Evolutionary conservation across 2,113 vertebrate genomes (phyloP), one percentile per base, ranked within the genome.

Genomic region (Chloebia gouldiae): DNA sequence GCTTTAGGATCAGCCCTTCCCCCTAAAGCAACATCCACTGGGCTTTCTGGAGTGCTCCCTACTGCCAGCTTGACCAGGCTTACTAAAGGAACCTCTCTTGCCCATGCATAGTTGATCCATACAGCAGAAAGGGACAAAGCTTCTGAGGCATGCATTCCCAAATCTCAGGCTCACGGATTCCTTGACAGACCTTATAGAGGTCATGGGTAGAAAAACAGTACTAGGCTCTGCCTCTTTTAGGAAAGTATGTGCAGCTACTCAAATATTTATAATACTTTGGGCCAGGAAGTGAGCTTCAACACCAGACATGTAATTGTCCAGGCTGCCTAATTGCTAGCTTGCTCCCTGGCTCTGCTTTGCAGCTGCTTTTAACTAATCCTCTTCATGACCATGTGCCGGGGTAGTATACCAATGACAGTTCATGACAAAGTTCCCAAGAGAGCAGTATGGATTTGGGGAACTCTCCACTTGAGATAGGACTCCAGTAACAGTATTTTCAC

Each of bases 281-380:
- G 33, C 63, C 80, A 94, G 92, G 94, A 95, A 92, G 39, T 77
- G 30, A 88, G 54, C 59, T 92, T 81, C 75, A 81, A 2, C 35
- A 73, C 18, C 54, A 95, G 28, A 39, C 4, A 1, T 78, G 30
- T 73, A 77, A 93, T 94, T 86, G 35, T 69, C 54, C 33, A 66
- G 54, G 79, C 33, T 91, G 39, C 40, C 77, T 92, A 90, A 96
- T 83, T 77, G 82, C 30, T 50, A 73, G 37, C 50, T 88, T 44
- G 33, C 54, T 90, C 59, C 51, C 27, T 84, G 23, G 47, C 59
- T 84, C 37, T 87, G 49, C 60, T 91, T 91, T 87, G 60, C 53
- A 64, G 78, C 33, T 72, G 60, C 78, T 65, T 88, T 77, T 94
- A 94, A 90, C 85, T 69, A 90, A 82, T 77, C 25, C 35, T 77